Conservation (phyloP, 2,888 invertebrate genomes). For the Acrobasis repandana region DNA sequence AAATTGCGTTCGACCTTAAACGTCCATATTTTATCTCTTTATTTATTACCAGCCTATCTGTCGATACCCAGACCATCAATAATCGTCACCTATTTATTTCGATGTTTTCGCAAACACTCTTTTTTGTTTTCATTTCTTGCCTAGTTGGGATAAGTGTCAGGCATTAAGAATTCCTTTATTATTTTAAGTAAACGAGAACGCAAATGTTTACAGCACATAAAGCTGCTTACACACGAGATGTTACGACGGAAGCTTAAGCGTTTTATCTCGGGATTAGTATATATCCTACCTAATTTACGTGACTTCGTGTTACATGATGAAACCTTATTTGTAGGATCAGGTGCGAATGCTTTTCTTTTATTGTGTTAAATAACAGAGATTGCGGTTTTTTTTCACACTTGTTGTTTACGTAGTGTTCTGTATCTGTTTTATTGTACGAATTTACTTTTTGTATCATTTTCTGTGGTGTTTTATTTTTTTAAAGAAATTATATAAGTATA, state of each 20-base stretch:
- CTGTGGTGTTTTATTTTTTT: no score
- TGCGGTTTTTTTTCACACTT: slow-evolving; percentile 5
- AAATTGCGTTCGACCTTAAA: slow-evolving; percentile 77
- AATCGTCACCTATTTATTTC: slow-evolving; percentile 20
- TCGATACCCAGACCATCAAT: slow-evolving; percentile 41
- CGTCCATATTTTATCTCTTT: slow-evolving; percentile 72
- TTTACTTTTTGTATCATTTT: no score
- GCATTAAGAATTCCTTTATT: slow-evolving; percentile 49
- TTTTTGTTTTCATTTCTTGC: slow-evolving; percentile 14
- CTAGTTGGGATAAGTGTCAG: slow-evolving; percentile 30
- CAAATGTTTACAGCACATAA: slow-evolving; percentile 69
- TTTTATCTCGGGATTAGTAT: slow-evolving; percentile 76
- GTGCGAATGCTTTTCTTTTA: slow-evolving; percentile 45
- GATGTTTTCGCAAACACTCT: slow-evolving; percentile 1
- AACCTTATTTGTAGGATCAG: slow-evolving; percentile 64
- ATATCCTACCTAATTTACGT: slow-evolving; percentile 75
- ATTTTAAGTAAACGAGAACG: slow-evolving; percentile 55
- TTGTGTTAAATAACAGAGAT: slow-evolving; percentile 15
- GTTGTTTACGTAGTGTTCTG: neutral
- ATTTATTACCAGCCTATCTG: slow-evolving; percentile 67
- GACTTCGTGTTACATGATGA: slow-evolving; percentile 68
- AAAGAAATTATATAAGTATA: no score
- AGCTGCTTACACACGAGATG: slow-evolving; percentile 68
- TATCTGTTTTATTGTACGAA: neutral
- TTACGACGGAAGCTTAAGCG: slow-evolving; percentile 66